Conservation (phyloP, 1,140 invertebrate species). For the Drosophila mojavensis region DNA sequence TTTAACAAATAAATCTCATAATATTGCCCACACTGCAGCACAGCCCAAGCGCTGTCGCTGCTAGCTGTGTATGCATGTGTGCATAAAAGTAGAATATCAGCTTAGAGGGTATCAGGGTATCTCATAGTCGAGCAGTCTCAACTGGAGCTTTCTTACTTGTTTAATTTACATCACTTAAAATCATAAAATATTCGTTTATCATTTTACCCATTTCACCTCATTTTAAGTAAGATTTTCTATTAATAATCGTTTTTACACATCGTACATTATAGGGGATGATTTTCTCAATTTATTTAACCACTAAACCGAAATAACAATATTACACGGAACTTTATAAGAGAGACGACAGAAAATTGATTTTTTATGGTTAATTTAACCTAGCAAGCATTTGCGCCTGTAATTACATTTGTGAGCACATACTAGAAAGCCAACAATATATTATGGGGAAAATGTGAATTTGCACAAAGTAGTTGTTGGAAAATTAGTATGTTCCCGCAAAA, state of each 20-base stretch:
- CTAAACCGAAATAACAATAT: conserved; percentile 48
- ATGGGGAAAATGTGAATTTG: background rate
- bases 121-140: too few species aligned
- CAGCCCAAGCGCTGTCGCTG: too few species aligned
- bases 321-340: conserved; percentile 30
- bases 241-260: conserved; percentile 9
- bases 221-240: too few species aligned
- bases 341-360: conserved; percentile 44
- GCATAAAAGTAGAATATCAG: too few species aligned
- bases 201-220: background rate
- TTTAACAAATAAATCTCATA: too few species aligned
- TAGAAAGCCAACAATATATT: conserved; percentile 8
- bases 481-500: too few species aligned
- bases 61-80: too few species aligned
- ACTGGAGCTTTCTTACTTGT: too few species aligned
- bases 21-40: too few species aligned
- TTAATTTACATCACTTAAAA: too few species aligned
- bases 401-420: conserved; percentile 34
- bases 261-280: conserved; percentile 32
- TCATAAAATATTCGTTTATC: background rate
- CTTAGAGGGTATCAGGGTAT: too few species aligned
- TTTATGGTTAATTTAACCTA: conserved; percentile 38
- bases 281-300: conserved; percentile 40
- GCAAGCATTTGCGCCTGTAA: conserved; percentile 30
- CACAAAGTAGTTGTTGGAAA: too few species aligned